A percentile compares a stretch with the other conserved stretches of the same genome.
These are phyloP conservation scores for Molothrus aeneus DNA, from an alignment of 2,797 vertebrate species.

Conservation along the genomic window DNA sequence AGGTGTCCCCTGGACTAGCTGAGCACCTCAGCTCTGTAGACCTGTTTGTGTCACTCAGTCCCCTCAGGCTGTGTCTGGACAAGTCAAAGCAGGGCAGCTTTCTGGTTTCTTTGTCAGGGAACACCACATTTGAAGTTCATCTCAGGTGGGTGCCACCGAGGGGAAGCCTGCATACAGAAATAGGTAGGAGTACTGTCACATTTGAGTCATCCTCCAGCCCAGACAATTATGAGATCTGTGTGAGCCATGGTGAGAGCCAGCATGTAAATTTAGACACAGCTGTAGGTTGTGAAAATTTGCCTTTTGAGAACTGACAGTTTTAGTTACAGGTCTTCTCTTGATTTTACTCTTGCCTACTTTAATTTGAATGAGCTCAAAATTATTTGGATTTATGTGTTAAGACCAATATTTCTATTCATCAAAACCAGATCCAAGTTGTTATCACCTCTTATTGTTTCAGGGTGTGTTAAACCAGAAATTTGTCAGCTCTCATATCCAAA, in stretches of 20 bases:
- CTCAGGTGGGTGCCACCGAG: background rate
- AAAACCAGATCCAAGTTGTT: background rate
- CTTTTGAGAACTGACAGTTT: constrained; percentile 11
- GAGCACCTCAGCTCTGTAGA: background rate
- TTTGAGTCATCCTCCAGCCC: constrained; percentile 31
- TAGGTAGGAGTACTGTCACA: background rate
- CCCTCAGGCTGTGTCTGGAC: background rate
- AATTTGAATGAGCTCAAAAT: background rate
- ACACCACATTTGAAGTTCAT: background rate
- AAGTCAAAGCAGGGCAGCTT: background rate
- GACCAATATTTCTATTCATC: background rate
- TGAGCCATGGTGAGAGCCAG: background rate
- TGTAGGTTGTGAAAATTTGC: constrained; percentile 10
- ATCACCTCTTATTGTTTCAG: background rate
- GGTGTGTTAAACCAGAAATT: background rate
- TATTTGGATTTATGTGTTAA: background rate
- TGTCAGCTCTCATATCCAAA: background rate
- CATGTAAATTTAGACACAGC: constrained; percentile 17
- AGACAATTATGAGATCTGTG: constrained; percentile 44
- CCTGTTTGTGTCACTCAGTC: background rate
- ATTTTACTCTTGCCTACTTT: background rate
- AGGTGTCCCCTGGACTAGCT: background rate
- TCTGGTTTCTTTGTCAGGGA: background rate
- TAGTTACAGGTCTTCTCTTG: constrained; percentile 24
- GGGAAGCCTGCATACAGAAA: background rate